Evolutionary conservation across 1,140 invertebrate species (phyloP).

Genomic region (Drosophila parvula): DNA sequence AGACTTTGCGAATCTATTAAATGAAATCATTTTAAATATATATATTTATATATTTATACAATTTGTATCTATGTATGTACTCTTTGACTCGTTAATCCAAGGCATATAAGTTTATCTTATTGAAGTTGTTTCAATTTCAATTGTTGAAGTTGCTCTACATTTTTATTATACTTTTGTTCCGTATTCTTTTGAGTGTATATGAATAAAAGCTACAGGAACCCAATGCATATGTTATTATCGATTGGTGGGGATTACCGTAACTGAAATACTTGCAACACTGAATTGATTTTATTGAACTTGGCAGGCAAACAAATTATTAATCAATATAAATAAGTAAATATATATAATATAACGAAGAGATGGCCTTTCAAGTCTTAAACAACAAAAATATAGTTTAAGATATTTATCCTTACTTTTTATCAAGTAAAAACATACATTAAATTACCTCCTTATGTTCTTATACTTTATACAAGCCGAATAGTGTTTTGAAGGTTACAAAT

Average conservation of each 20-base stretch:
- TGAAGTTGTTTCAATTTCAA: no score
- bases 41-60: background rate
- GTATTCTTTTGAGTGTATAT: background rate
- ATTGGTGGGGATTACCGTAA: background rate
- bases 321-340: background rate
- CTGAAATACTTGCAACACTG: background rate
- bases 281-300: background rate
- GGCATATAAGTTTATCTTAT: background rate
- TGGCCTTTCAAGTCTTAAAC: no score
- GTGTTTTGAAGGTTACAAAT: background rate
- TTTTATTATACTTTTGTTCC: background rate
- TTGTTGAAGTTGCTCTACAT: background rate
- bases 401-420: background rate
- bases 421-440: background rate
- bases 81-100: background rate
- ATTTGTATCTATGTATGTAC: no score
- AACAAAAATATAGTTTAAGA: no score
- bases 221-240: background rate
- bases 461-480: no score
- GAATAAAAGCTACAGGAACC: no score
- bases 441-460: background rate
- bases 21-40: background rate
- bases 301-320: background rate
- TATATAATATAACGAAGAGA: no score
- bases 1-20: slow-evolving; percentile 8